A percentile compares a stretch with the other conserved stretches of the same genome.
phyloP scores from a whole-genome alignment of 2,888 invertebrate species.

The Meliscaeva auricollis region DNA sequence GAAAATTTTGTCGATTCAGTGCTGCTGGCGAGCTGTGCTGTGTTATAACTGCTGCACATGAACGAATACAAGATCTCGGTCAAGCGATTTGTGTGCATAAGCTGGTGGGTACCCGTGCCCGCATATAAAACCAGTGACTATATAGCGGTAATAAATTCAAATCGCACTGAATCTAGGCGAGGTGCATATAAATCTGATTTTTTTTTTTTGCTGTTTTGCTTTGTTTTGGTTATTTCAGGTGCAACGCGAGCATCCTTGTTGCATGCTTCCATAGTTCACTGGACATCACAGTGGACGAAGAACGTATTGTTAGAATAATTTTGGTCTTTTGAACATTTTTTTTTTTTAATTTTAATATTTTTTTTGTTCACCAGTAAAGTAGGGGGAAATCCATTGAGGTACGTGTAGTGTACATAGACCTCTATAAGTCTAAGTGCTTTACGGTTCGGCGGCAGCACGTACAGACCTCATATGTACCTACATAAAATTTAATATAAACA shows the following conservation, averaged over 20 bases:
- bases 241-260: slow-evolving; percentile 52
- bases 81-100: slow-evolving; percentile 31
- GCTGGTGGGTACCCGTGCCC: neutral
- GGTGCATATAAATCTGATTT: slow-evolving; percentile 61
- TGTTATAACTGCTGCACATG: slow-evolving; percentile 8
- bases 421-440: slow-evolving; percentile 16
- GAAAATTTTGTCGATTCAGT: slow-evolving; percentile 43
- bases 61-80: slow-evolving; percentile 52
- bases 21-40: neutral
- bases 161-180: slow-evolving; percentile 62
- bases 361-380: neutral
- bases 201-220: neutral
- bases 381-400: neutral
- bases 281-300: slow-evolving; percentile 11
- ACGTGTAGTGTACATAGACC: neutral
- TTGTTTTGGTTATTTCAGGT: slow-evolving; percentile 40
- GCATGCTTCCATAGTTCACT: slow-evolving; percentile 17
- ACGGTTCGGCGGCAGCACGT: slow-evolving; percentile 54
- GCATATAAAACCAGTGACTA: slow-evolving; percentile 11
- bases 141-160: slow-evolving; percentile 74
- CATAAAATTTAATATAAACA: neutral
- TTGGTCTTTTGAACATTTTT: neutral
- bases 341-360: slow-evolving; percentile 23
- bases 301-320: neutral
- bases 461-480: neutral